Base-by-base conservation (phyloP, 2,797 vertebrate species). In the Mycteria americana region DNA sequence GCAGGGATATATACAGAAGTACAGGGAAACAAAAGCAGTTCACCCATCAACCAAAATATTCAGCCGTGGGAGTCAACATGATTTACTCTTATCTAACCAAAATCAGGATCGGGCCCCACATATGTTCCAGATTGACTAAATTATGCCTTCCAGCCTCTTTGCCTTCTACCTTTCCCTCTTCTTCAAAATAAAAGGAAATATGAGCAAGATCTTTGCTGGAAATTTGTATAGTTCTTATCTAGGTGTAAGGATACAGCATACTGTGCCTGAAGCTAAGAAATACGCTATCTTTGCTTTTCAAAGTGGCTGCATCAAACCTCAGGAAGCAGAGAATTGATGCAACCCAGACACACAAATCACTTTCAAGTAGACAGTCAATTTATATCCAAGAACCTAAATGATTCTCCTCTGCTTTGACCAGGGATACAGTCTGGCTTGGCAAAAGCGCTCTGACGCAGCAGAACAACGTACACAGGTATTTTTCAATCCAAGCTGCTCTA, bases 271-370 rank as follows among this genome's bases (percentile, higher is more conserved):
- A 82, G 68, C 31, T 11, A 41, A 75, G 24, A 75, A 77, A 72
- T 7, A 37, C 0, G 0, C 37, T 24, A 2, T 21, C 69, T 79
- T 67, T 37, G 37, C 62, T 93, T 86, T 69, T 72, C 54, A 59
- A 57, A 86, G 65, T 3, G 18, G 33, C 54, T 86, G 79, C 80
- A 79, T 37, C 50, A 33, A 78, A 43, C 91, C 56, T 68, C 51
- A 39, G 62, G 65, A 84, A 93, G 69, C 37, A 74, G 35, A 68
- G 14, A 94, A 35, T 0, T 75, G 78, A 91, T 83, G 89, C 43
- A 86, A 56, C 43, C 65, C 83, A 96, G 96, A 81, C 89, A 86
- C 63, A 94, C 88, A 95, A 94, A 96, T 88, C 83, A 90, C 48
- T 88, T 76, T 31, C 54, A 90, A 86, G 82, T 17, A 84, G 77